These are phyloP conservation scores for Himalopsyche phryganea DNA, from an alignment of 1,140 invertebrate species.

Conservation along the genomic window DNA sequence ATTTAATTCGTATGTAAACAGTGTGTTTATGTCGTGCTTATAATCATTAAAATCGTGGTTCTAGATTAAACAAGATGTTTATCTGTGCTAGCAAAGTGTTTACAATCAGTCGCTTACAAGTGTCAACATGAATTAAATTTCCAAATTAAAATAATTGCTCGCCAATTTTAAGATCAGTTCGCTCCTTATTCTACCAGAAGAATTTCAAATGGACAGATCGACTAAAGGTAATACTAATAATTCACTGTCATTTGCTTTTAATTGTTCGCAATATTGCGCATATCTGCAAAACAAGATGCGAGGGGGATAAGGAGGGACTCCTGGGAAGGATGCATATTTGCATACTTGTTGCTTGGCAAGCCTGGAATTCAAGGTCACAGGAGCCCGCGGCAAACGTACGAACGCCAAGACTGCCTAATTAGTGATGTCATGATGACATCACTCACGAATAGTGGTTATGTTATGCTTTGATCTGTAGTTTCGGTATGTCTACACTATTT, in stretches of 20 bases:
- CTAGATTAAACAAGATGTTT: not conserved
- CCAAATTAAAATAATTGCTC: conserved; percentile 11
- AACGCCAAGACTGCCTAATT: conserved; percentile 23
- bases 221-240: conserved; percentile 7
- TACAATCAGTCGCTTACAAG: conserved; percentile 9
- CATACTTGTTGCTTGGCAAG: conserved; percentile 34
- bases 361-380: conserved; percentile 31
- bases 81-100: not conserved
- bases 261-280: not conserved
- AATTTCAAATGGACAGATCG: conserved; percentile 7
- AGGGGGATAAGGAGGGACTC: conserved; percentile 1
- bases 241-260: not conserved
- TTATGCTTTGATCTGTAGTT: too few species aligned
- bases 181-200: not conserved
- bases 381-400: conserved; percentile 6
- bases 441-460: conserved; percentile 14
- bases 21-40: not conserved
- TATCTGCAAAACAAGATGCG: not conserved
- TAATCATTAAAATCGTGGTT: not conserved
- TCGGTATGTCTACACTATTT: too few species aligned
- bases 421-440: conserved; percentile 35
- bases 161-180: conserved; percentile 16
- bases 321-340: conserved; percentile 31
- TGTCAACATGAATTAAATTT: conserved; percentile 24
- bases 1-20: conserved; percentile 1